These are phyloP conservation scores for Mellilla xanthometata DNA, from an alignment of 2,888 invertebrate species.

Conservation along the genomic window DNA sequence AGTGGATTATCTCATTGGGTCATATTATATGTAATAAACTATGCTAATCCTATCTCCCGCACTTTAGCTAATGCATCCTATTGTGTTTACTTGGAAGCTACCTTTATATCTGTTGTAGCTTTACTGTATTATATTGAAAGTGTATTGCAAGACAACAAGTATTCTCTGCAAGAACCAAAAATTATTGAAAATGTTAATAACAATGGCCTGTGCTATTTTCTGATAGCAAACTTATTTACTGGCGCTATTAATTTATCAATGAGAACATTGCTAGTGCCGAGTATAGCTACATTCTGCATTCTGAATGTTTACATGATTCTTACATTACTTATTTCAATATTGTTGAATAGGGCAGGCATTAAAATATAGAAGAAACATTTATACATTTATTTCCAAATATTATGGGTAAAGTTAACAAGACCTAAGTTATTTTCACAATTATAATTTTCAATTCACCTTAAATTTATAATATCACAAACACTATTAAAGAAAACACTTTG, in stretches of 20 bases:
- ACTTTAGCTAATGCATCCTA: slow-evolving; percentile 93
- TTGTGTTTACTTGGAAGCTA: slow-evolving; percentile 88
- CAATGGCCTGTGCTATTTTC: slow-evolving; percentile 92
- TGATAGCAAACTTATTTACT: slow-evolving; percentile 92
- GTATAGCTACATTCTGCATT: slow-evolving; percentile 71
- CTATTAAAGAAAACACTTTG: neutral
- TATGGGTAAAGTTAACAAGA: no score
- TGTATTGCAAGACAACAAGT: slow-evolving; percentile 53
- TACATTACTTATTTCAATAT: slow-evolving; percentile 45
- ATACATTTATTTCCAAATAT: slow-evolving; percentile 6
- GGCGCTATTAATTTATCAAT: slow-evolving; percentile 90
- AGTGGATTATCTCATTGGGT: slow-evolving; percentile 59
- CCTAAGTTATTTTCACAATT: no score
- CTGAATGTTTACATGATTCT: slow-evolving; percentile 82
- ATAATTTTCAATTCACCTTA: neutral
- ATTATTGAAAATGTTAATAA: slow-evolving; percentile 88
- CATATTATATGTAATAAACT: slow-evolving; percentile 69
- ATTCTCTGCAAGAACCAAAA: slow-evolving; percentile 64
- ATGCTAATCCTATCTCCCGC: slow-evolving; percentile 86
- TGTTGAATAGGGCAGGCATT: slow-evolving; percentile 65
- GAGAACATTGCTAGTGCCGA: slow-evolving; percentile 80
- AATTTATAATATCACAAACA: neutral
- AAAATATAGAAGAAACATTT: slow-evolving; percentile 55
- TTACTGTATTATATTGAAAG: slow-evolving; percentile 81
- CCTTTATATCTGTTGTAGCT: slow-evolving; percentile 81